These are phyloP conservation scores for Acromyrmex echinatior DNA, from an alignment of 1,140 invertebrate species.

Conservation along the genomic window DNA sequence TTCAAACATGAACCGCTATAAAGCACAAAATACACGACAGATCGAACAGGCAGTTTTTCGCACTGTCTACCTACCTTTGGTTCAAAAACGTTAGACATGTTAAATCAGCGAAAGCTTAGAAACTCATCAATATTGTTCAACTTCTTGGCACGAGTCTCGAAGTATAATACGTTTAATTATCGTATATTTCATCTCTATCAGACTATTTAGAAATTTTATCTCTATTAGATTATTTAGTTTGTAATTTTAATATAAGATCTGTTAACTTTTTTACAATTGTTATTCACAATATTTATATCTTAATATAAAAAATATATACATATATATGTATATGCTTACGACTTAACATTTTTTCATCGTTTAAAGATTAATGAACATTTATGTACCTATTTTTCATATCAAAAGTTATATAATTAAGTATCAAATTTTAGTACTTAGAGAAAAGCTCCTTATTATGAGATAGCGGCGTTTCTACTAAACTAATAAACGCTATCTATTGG, in stretches of 20 bases:
- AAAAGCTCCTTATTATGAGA: too few relatives aligned
- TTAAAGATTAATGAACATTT: background rate
- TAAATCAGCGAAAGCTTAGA: constrained; percentile 58
- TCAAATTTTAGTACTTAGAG: background rate
- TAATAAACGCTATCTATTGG: too few relatives aligned
- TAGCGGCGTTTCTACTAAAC: too few relatives aligned
- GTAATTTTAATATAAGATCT: background rate
- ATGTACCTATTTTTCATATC: background rate
- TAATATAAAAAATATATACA: background rate
- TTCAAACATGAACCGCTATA: constrained; percentile 32
- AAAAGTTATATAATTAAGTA: background rate
- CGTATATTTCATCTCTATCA: background rate
- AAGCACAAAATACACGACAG: constrained; percentile 48
- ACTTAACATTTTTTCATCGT: background rate
- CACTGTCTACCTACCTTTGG: background rate
- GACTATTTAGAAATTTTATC: background rate
- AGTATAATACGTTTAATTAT: background rate
- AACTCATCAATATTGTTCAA: constrained; percentile 3
- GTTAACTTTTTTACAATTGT: too few relatives aligned
- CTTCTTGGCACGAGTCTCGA: background rate
- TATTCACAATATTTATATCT: background rate
- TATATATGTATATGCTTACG: background rate
- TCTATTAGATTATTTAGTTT: background rate
- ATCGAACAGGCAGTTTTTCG: constrained; percentile 30
- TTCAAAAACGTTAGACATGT: constrained; percentile 47